Conservation (phyloP, 1,140 invertebrate genomes). For the Lepidostoma basale region DNA sequence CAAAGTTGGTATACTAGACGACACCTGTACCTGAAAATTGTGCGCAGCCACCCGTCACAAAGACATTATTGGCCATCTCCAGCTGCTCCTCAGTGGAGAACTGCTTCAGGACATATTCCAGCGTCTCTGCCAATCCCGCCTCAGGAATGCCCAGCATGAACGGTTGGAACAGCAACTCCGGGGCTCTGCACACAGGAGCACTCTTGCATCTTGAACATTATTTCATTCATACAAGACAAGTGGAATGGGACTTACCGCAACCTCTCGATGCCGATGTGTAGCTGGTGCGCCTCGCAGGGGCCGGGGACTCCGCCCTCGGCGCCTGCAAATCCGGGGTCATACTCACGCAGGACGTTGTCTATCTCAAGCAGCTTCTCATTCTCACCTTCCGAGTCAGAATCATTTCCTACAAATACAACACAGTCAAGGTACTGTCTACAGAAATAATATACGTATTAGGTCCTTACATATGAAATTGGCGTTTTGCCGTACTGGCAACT, state of each 20-base stretch:
- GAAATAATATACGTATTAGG: background rate
- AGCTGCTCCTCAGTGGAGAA: conserved; percentile 73
- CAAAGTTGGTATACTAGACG: background rate
- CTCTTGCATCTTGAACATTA: background rate
- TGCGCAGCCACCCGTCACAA: conserved; percentile 79
- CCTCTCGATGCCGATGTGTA: conserved; percentile 85
- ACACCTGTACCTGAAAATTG: conserved; percentile 64
- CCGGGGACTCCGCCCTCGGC: conserved; percentile 49
- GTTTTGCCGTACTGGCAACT: no score
- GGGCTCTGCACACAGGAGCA: conserved; percentile 67
- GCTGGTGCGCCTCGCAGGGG: conserved; percentile 79
- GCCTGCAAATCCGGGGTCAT: conserved; percentile 76
- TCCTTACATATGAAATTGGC: conserved; percentile 3
- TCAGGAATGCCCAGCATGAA: conserved; percentile 88
- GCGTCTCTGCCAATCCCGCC: conserved; percentile 84
- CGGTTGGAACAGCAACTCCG: conserved; percentile 91
- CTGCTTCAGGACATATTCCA: conserved; percentile 85
- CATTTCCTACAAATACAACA: conserved; percentile 65
- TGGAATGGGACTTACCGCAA: conserved; percentile 49
- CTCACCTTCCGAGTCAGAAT: conserved; percentile 91
- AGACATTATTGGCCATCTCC: conserved; percentile 76
- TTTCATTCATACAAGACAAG: background rate
- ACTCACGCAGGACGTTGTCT: conserved; percentile 82
- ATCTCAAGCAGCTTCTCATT: conserved; percentile 87
- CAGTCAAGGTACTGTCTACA: background rate